Conservation (phyloP, 2,888 invertebrate genomes). For the Melanotus villosus region DNA sequence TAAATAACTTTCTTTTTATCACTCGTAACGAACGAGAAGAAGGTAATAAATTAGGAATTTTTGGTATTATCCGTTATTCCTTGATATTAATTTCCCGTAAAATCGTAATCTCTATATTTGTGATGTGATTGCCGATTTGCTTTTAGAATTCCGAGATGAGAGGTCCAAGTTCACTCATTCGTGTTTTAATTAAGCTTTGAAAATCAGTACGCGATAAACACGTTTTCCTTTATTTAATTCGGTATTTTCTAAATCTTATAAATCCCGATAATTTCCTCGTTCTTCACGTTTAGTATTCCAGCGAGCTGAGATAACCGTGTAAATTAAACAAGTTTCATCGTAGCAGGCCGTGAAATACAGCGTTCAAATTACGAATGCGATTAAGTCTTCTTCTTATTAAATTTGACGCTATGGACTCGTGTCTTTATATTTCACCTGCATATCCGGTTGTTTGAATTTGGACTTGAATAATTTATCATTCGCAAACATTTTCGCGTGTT, state of each 20-base stretch:
- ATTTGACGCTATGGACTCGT: slow-evolving; percentile 35
- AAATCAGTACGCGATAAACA: slow-evolving; percentile 39
- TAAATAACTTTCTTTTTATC: too few relatives aligned
- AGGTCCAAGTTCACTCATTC: background rate
- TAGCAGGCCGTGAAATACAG: slow-evolving; percentile 46
- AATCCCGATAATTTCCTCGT: slow-evolving; percentile 53
- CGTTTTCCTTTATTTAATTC: slow-evolving; percentile 41
- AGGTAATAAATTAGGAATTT: too few relatives aligned
- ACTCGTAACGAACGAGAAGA: too few relatives aligned
- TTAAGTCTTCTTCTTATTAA: slow-evolving; percentile 48
- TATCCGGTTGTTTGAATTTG: slow-evolving; percentile 18
- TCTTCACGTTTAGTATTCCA: slow-evolving; percentile 49
- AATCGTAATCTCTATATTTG: too few relatives aligned
- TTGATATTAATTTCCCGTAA: background rate
- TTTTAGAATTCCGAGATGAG: too few relatives aligned
- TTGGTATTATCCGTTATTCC: too few relatives aligned
- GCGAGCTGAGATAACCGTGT: slow-evolving; percentile 51
- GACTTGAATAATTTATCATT: slow-evolving; percentile 19
- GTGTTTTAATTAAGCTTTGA: slow-evolving; percentile 33
- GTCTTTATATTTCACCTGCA: slow-evolving; percentile 34
- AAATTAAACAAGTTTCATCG: slow-evolving; percentile 53
- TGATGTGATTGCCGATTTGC: too few relatives aligned
- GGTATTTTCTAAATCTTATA: slow-evolving; percentile 48
- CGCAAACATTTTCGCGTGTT: background rate
- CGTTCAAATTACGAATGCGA: slow-evolving; percentile 50